Percentiles rank a stretch among this genome's conserved stretches.
These are phyloP conservation scores for Serranus cabrilla DNA, from an alignment of 2,797 vertebrate species.

Conservation along the genomic window DNA sequence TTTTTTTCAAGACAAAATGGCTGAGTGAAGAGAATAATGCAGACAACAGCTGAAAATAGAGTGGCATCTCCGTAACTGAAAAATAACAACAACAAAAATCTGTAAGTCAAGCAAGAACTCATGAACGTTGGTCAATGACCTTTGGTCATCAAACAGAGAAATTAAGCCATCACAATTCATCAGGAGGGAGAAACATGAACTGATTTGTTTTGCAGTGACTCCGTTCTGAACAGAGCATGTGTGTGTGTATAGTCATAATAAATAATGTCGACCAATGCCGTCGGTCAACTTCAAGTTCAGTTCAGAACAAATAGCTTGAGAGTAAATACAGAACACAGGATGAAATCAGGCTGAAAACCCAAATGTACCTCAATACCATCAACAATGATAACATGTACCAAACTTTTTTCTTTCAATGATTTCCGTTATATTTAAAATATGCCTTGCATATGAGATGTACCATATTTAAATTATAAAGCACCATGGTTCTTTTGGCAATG, in stretches of 20 bases:
- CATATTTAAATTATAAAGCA: constrained; percentile 98
- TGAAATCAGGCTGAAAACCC: constrained; percentile 89
- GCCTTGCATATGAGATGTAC: constrained; percentile 98
- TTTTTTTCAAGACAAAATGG: constrained; percentile 97
- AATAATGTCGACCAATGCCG: constrained; percentile 97
- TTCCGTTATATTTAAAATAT: constrained; percentile 87
- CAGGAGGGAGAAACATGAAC: constrained; percentile 77
- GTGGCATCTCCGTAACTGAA: constrained; percentile 98
- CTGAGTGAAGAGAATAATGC: constrained; percentile 99
- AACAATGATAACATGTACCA: constrained; percentile 91
- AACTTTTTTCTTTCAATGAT: constrained; percentile 86
- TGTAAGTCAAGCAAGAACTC: constrained; percentile 72
- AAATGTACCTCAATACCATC: constrained; percentile 96
- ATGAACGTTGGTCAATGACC: constrained; percentile 94
- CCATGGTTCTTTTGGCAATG: constrained; percentile 96
- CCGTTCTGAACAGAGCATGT: constrained; percentile 93
- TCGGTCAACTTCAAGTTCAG: constrained; percentile 96
- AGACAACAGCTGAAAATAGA: constrained; percentile 98
- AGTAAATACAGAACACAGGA: constrained; percentile 92
- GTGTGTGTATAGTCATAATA: constrained; percentile 92
- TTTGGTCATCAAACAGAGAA: constrained; percentile 91
- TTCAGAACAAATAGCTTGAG: constrained; percentile 97
- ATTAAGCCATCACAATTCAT: constrained; percentile 71
- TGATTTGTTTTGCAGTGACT: constrained; percentile 90
- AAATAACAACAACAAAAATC: constrained; percentile 90